Base-by-base conservation (phyloP, 2,113 vertebrate genomes). In the Triplophysa tibetana region DNA sequence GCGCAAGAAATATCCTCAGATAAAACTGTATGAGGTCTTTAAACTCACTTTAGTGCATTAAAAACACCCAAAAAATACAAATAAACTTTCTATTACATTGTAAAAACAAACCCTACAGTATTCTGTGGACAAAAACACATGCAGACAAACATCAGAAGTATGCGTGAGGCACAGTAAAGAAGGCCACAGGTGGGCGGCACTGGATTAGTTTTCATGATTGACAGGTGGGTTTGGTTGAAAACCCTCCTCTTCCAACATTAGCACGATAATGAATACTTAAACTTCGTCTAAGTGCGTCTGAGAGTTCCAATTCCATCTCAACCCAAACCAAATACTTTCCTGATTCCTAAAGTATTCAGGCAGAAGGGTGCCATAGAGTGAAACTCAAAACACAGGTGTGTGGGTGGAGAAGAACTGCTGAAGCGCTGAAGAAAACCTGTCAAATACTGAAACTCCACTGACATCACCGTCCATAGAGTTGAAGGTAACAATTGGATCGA, bases 321-420 rank as follows among this genome's bases (percentile, higher is more conserved):
- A 23, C 2, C 52, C 24, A 70, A 70, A 29, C 17, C 50, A 56
- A 72, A 56, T 56, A 0, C 50, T 8, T 26, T 12, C 45, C 11
- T 7, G 17, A 54, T 54, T 54, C 1, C 19, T 29, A 38, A 26
- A 21, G 11, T n/a, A 21, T 58, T 33, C 52, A 38, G 19, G 7
- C 17, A 70, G 69, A 24, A 45, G 14, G 24, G 16, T 1, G 48
- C 12, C 8, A 33, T 24, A 38, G 63, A 33, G 45, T 52, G 26
- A 19, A 70, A 60, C 10, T 38, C 56, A 38, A 52, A 67, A 19
- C 24, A 66, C 75, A 78, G 63, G 69, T 62, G 69, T 68, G 62
- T 65, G 38, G 26, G 62, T 11, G 33, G 21, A 52, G 10, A 73
- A 78, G 43, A 45, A 73, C 13, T 19, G 12, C 50, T 60, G 24